Conservation (phyloP, 2,797 vertebrate genomes). For the Paedocypris micromegethes region DNA sequence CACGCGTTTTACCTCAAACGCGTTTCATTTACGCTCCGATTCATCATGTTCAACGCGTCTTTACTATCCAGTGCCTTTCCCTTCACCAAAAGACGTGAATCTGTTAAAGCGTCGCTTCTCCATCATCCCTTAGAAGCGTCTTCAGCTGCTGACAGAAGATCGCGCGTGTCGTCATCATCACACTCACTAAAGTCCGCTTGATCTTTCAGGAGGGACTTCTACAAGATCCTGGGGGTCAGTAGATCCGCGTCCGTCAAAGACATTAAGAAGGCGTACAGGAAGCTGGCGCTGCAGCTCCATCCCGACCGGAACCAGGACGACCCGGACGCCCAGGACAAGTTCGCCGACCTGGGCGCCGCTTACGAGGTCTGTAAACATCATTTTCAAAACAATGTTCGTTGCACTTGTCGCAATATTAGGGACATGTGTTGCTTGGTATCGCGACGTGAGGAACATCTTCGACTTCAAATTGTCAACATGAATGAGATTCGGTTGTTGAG, state of each 20-base stretch:
- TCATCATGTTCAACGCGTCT: too few species aligned
- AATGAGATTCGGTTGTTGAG: too few species aligned
- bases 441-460: too few species aligned
- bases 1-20: constrained; percentile 22
- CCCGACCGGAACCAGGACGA: constrained; percentile 95
- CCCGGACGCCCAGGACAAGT: constrained; percentile 89
- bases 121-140: too few species aligned
- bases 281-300: constrained; percentile 91
- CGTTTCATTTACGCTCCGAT: background rate
- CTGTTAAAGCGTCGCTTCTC: too few species aligned
- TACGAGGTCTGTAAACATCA: constrained; percentile 79
- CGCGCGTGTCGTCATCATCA: too few species aligned
- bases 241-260: constrained; percentile 87
- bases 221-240: constrained; percentile 90
- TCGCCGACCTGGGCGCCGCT: constrained; percentile 93
- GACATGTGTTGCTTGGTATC: too few species aligned
- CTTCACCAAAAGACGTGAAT: too few species aligned
- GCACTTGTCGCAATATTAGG: too few species aligned
- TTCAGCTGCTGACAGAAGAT: too few species aligned
- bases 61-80: too few species aligned
- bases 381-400: background rate
- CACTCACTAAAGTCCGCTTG: background rate
- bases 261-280: constrained; percentile 97
- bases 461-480: too few species aligned
- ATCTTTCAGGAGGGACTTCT: constrained; percentile 84